Conservation (phyloP, 2,888 invertebrate species). For the Plebejus argus region DNA sequence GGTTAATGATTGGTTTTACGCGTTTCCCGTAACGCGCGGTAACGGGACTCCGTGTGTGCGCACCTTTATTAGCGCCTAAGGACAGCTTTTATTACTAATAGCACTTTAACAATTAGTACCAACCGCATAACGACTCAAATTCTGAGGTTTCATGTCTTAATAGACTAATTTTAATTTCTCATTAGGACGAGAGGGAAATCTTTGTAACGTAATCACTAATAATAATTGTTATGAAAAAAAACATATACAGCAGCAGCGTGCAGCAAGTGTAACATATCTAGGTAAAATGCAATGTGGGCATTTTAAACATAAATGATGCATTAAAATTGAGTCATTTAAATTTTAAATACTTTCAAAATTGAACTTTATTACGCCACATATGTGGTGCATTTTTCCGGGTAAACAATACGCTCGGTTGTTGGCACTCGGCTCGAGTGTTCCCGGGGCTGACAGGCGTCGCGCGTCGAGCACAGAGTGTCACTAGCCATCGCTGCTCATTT, state of each 20-base stretch:
- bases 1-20: constrained; percentile 68
- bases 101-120: constrained; percentile 57
- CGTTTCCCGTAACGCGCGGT: constrained; percentile 52
- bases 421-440: constrained; percentile 35
- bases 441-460: constrained; percentile 31
- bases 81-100: constrained; percentile 63
- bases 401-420: constrained; percentile 32
- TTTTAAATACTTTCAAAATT: neutral
- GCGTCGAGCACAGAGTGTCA: constrained; percentile 34
- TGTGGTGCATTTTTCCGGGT: constrained; percentile 23
- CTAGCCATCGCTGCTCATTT: constrained; percentile 37
- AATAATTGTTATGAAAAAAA: neutral
- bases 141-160: constrained; percentile 7
- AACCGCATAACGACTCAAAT: neutral
- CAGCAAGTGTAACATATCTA: neutral
- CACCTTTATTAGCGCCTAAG: constrained; percentile 61
- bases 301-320: constrained; percentile 13
- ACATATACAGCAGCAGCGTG: too few species aligned
- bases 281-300: neutral
- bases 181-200: neutral
- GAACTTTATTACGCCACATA: neutral
- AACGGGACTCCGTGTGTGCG: constrained; percentile 48
- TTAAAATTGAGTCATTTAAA: constrained; percentile 13
- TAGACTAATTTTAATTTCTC: neutral
- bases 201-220: neutral